Percentiles rank a stretch among this genome's conserved stretches.
Evolutionary conservation across 2,888 invertebrate species (phyloP).

Genomic region (Dicycla oo): DNA sequence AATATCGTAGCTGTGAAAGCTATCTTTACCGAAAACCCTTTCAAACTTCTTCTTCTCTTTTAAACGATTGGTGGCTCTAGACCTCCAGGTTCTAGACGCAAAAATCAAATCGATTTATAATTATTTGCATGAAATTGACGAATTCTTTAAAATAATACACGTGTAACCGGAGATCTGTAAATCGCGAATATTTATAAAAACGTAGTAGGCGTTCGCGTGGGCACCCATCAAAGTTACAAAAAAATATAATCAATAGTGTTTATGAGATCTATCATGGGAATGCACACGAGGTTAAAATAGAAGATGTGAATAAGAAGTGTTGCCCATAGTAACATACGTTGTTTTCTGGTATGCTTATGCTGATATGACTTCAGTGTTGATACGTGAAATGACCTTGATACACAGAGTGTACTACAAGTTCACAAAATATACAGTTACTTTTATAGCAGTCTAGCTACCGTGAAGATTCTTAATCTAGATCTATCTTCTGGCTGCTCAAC

Average conservation of each 20-base stretch:
- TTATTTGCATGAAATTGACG: too few relatives aligned
- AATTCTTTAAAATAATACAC: slow-evolving; percentile 42
- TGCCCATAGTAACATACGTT: background rate
- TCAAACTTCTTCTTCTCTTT: background rate
- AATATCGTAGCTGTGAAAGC: slow-evolving; percentile 1
- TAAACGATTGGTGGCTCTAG: background rate
- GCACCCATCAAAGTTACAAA: slow-evolving; percentile 69
- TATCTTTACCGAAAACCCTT: background rate
- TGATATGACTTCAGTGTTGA: background rate
- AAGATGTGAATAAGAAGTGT: background rate
- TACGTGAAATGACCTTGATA: too few relatives aligned
- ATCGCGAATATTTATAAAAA: slow-evolving; percentile 63
- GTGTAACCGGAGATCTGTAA: slow-evolving; percentile 47
- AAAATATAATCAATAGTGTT: slow-evolving; percentile 66
- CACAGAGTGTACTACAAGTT: background rate
- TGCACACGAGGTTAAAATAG: background rate
- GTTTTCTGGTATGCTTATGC: background rate
- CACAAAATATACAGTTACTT: background rate
- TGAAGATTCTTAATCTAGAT: background rate
- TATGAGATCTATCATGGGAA: slow-evolving; percentile 52
- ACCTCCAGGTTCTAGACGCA: too few relatives aligned
- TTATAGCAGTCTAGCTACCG: background rate
- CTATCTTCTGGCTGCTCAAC: background rate
- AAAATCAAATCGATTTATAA: slow-evolving; percentile 1
- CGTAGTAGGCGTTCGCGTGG: slow-evolving; percentile 71